phyloP scores from a whole-genome alignment of 2,888 invertebrate genomes.

The Drosophila flavopinicola region DNA sequence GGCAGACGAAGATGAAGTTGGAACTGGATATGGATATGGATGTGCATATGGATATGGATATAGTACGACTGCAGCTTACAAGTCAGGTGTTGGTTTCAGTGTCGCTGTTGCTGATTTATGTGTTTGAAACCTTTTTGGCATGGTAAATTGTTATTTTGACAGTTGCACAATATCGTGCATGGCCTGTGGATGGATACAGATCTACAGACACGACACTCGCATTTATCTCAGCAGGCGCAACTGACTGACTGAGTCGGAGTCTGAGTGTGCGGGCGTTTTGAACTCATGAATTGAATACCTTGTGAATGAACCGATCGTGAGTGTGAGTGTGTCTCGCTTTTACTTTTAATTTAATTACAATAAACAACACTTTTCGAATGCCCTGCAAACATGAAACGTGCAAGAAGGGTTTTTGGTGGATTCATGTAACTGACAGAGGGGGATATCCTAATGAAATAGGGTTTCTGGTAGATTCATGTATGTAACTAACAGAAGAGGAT shows the following conservation, averaged over 20 bases:
- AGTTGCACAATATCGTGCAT: conserved; percentile 78
- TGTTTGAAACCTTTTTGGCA: conserved; percentile 52
- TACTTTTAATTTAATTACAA: conserved; percentile 61
- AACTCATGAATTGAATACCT: conserved; percentile 66
- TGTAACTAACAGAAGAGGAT: background rate
- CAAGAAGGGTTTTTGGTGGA: background rate
- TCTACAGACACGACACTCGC: conserved; percentile 63
- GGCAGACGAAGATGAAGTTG: conserved; percentile 9
- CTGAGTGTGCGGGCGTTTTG: conserved; percentile 63
- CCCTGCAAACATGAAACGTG: background rate
- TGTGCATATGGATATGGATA: conserved; percentile 14
- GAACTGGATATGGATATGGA: conserved; percentile 11
- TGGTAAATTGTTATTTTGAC: conserved; percentile 76
- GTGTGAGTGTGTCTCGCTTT: conserved; percentile 60
- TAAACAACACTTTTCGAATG: conserved; percentile 26
- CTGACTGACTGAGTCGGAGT: background rate
- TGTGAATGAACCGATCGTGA: conserved; percentile 70
- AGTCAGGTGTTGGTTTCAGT: conserved; percentile 41
- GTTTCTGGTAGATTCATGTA: no score
- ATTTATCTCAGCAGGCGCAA: conserved; percentile 25
- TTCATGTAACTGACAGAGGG: background rate
- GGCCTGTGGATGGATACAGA: conserved; percentile 62
- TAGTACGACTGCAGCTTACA: conserved; percentile 21
- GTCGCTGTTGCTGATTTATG: conserved; percentile 61
- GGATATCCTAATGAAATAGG: no score